Evolutionary conservation across 2,797 vertebrate species (phyloP).

Genomic region (Arremon brunneinucha): DNA sequence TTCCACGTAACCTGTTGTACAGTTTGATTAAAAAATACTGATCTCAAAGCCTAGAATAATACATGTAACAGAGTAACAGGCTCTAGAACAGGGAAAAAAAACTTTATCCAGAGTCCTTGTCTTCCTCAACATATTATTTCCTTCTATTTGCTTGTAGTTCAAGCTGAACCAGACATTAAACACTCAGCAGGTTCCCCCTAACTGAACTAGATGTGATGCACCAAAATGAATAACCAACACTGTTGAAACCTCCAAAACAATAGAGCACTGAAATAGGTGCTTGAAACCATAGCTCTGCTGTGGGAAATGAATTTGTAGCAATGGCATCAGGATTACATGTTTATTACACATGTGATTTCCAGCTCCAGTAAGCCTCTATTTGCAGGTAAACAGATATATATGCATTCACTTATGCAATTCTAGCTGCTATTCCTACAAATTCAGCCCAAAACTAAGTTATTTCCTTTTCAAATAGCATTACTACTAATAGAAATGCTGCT

Average conservation of each 20-base stretch:
- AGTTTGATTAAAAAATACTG: not conserved
- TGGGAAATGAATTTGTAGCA: not conserved
- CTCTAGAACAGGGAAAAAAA: not conserved
- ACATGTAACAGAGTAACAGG: not conserved
- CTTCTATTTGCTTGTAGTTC: not conserved
- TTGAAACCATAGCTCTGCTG: not conserved
- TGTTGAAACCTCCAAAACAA: not conserved
- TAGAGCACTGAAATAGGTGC: not conserved
- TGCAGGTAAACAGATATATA: constrained; percentile 4
- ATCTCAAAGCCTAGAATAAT: not conserved
- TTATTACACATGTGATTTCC: not conserved
- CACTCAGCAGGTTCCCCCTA: not conserved
- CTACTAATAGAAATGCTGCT: constrained; percentile 44
- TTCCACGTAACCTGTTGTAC: not conserved
- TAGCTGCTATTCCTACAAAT: constrained; percentile 7
- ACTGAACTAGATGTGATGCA: not conserved
- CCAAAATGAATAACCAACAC: not conserved
- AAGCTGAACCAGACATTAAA: not conserved
- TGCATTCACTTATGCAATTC: not conserved
- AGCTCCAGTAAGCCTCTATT: not conserved
- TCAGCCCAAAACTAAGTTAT: not conserved
- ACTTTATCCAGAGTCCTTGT: not conserved
- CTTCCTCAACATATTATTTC: not conserved
- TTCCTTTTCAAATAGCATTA: constrained; percentile 16
- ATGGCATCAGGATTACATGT: not conserved